Base-by-base conservation (phyloP, 2,888 invertebrate genomes). In the Ferrisia virgata region DNA sequence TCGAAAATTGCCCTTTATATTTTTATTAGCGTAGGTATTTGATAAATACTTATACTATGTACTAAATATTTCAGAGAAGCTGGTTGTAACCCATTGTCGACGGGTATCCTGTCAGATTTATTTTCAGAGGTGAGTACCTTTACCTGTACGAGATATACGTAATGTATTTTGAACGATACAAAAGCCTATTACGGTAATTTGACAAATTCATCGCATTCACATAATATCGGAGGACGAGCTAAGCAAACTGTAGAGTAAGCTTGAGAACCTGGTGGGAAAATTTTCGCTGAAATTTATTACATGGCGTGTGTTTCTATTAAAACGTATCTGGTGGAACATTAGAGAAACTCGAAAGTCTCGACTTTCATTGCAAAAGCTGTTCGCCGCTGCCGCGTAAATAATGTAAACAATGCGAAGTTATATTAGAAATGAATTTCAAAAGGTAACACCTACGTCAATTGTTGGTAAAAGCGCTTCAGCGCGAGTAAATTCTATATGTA, bases 61-160 rank as follows among this genome's bases (percentile, higher is more conserved):
- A 64, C 28, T 64, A 28, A 64, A 64, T 13, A 28, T 64, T 64
- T 64, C 58, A 92, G 95, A 1, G 96, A 96, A 88, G 93, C 95
- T 0, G 96, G 95, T 1, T 95, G 95, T 88, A 96, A 96, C 89
- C 96, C 96, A 0, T 89, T 96, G 85, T 94, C 95, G 0, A 95
- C 95, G 0, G 96, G 96, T 78, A 86, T 87, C 31, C 85, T 87
- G 43, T 87, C 87, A 1, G 87, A 87, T 85, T 86, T 87, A 43
- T 87, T 87, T 79, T 85, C 87, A n/a, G 87, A 87, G 85, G 87
- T 87, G 85, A 86, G 86, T 79, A 36, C n/a, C 33, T 78, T 6
- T 58, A 83, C 39, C 43, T 36, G 8, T 8, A 36, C 2, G 11
- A 40, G 40, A 40, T 40, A 28, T n/a, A n/a, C n/a, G n/a, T n/a